Percentiles rank a stretch among this genome's conserved stretches.
Evolutionary conservation across 2,888 invertebrate genomes (phyloP).

Genomic region (Eupithecia exiguata): DNA sequence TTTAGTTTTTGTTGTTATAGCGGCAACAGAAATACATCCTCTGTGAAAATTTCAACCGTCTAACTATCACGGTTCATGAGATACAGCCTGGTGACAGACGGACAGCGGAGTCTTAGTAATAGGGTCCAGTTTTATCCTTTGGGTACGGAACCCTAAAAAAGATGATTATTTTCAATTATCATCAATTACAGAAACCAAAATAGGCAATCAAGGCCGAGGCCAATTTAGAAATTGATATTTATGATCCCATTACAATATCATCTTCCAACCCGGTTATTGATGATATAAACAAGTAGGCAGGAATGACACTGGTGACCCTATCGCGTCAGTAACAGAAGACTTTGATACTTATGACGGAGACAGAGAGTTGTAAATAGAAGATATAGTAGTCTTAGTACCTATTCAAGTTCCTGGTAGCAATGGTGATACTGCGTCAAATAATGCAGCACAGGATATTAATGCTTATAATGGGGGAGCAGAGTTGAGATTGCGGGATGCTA

Average conservation of each 20-base stretch:
- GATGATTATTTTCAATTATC: neutral
- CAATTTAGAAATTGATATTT: constrained; percentile 11
- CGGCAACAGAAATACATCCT: too few species aligned
- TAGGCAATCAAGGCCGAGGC: neutral
- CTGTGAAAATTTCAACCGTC: too few species aligned
- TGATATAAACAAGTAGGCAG: neutral
- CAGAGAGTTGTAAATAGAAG: neutral
- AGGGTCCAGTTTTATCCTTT: too few species aligned
- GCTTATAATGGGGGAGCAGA: constrained; percentile 15
- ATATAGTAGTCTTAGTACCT: neutral
- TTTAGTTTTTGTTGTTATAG: too few species aligned
- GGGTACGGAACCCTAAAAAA: neutral
- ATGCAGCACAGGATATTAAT: constrained; percentile 21
- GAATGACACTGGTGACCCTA: neutral
- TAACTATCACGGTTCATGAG: too few species aligned
- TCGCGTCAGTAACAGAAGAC: neutral
- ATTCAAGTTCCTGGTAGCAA: constrained; percentile 1
- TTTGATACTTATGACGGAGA: neutral
- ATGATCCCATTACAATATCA: neutral
- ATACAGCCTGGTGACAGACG: too few species aligned
- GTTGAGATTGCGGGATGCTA: constrained; percentile 13
- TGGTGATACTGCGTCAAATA: neutral
- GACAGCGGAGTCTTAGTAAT: too few species aligned
- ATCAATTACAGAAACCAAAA: constrained; percentile 2
- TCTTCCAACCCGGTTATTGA: neutral